Base-by-base conservation (phyloP, 1,140 invertebrate genomes). In the Lepidurus packardi region DNA sequence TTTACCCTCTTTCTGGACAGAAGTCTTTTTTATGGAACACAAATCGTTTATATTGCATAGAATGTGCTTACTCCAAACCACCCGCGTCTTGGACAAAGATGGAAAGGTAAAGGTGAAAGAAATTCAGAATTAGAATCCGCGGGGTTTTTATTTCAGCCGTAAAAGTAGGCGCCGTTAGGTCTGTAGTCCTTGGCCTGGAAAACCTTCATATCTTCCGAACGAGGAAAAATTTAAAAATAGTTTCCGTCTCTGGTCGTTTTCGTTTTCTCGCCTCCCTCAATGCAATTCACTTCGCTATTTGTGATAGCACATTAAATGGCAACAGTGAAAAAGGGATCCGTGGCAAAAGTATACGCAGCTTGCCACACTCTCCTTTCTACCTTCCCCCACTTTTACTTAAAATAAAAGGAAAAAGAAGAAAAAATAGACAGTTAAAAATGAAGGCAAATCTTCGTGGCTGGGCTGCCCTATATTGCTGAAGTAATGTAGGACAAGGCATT, bases 111-210 rank as follows among this genome's bases (percentile, higher is more conserved):
- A 34, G 34, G 34, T 34, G 34, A 34, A 34, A 34, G 34, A 34
- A 65, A 65, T 65, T 65, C 53, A 65, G 53, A 65, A 21, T 65
- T 65, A 65, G 53, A 65, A 16, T 65, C 53, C 21, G 16, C 16
- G 21, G 53, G 53, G 21, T 34, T 34, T 34, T 34, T n/a, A 65
- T 65, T 65, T 21, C 13, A 65, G 53, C 53, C 21, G 53, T 65
- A 65, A 65, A 65, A 65, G 53, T 65, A 65, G 53, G 53, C 53
- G n/a, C 53, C 53, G 53, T 65, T 65, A 65, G 53, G 53, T 65
- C 53, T 65, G 16, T 65, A 65, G 53, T 65, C 53, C 53, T 65
- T 65, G 53, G 53, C 53, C 53, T 65, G 53, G 53, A 65, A 65
- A 65, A 21, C 16, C 53, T 65, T 65, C 53, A 65, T 65, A 65